phyloP scores from a whole-genome alignment of 2,113 vertebrate species.

The Bufo bufo region DNA sequence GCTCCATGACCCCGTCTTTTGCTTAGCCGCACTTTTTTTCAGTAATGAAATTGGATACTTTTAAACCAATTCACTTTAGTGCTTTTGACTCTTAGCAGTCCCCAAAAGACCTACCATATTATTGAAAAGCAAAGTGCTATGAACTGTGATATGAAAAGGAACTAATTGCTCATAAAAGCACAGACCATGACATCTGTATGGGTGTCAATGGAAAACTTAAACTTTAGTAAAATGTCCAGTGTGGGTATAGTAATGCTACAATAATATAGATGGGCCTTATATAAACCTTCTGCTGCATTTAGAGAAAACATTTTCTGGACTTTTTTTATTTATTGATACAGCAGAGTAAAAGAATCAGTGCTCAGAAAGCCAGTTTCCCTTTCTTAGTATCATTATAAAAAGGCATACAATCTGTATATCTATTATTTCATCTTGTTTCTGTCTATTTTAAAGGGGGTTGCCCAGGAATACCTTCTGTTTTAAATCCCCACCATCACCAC shows the following conservation, averaged over 20 bases:
- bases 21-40: slow-evolving; percentile 38
- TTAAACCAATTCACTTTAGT: slow-evolving; percentile 29
- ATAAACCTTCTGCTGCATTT: slow-evolving; percentile 33
- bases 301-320: slow-evolving; percentile 7
- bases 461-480: too few relatives aligned
- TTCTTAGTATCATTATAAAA: neutral
- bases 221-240: slow-evolving; percentile 28
- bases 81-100: slow-evolving; percentile 30
- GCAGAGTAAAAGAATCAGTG: neutral
- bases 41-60: slow-evolving; percentile 38
- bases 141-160: slow-evolving; percentile 43
- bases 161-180: slow-evolving; percentile 46
- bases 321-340: slow-evolving; percentile 17
- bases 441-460: too few relatives aligned
- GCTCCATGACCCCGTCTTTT: slow-evolving; percentile 15
- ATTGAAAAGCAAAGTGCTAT: slow-evolving; percentile 47
- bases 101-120: slow-evolving; percentile 40
- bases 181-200: slow-evolving; percentile 38
- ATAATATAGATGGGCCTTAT: slow-evolving; percentile 32
- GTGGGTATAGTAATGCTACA: slow-evolving; percentile 2
- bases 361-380: neutral
- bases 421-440: too few relatives aligned
- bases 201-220: slow-evolving; percentile 47
- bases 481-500: too few relatives aligned
- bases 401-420: too few relatives aligned